Evolutionary conservation across 2,888 invertebrate species (phyloP), one percentile per base, ranked within the genome.

Genomic region (Orthosia cruda): DNA sequence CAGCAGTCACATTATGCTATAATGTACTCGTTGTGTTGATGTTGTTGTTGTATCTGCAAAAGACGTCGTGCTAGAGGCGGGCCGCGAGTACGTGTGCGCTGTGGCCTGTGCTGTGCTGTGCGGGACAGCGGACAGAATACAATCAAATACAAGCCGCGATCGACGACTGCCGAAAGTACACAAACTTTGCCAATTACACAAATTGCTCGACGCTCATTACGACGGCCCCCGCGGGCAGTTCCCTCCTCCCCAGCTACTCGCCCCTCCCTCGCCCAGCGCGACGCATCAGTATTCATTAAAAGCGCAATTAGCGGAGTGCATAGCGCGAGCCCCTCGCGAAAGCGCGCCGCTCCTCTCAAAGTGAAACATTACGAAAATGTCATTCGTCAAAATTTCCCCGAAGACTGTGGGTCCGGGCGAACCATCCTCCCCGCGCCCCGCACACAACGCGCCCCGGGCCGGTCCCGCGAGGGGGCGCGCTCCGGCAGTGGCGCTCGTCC

Each of bases 301-400:
- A 92, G 93, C 90, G 92, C 93, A 94, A 94, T 94, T 94, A 95
- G 94, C 88, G 91, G 92, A 94, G 93, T 94, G 95, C 94, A 94
- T 87, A 82, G 40, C 40, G 40, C 40, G 40, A 40, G 79, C 84
- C 86, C 89, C 80, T 80, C 87, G 84, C 85, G 87, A 85, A 84
- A 85, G 77, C 78, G 82, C 81, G 77, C 77, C 85, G 87, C 81
- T 90, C 80, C 89, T 90, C 89, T 89, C 91, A 88, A 92, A 92
- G 91, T 91, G 91, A 91, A 91, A 92, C 93, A 91, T 93, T 92
- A 92, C 92, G 92, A 91, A 92, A 93, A 94, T 94, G 94, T 94
- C 93, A 93, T 94, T 94, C 94, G 94, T 94, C 94, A 94, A 93
- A 93, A 93, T 94, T 94, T 94, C 94, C 94, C 93, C 89, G 91